Base-by-base conservation (phyloP, 2,888 invertebrate genomes). In the Ashinkailepas kermadecensis region DNA sequence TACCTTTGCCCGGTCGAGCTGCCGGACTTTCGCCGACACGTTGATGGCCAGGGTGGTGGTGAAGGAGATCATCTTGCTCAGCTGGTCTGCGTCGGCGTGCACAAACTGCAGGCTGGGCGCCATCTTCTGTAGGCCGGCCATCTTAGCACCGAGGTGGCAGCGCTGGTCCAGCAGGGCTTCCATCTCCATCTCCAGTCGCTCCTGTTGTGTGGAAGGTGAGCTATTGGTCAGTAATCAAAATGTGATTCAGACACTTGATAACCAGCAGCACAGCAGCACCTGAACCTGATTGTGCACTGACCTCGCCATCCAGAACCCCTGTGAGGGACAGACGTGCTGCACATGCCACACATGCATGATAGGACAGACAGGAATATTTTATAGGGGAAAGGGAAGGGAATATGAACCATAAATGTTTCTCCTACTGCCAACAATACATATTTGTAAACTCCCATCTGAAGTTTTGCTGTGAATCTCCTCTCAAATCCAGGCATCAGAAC, bases 1-100 rank as follows among this genome's bases (percentile, higher is more conserved):
- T 89, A 95, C 95, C 88, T 96, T 93, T 0, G 97, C 97, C 82
- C 94, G 89, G 89, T 99, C 99, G 78, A 99, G 88, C 82, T 95
- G 94, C 15, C 97, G 91, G 23, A 99, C 98, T 92, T 97, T 98
- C 56, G 95, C 94, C 86, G 96, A 97, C 81, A 99, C 98, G 87
- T 95, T 95, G 86, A 95, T 94, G 0, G 97, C 97, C 80, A 97
- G 89, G 57, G 91, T 90, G 11, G 97, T 95, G 0, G 98, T 97
- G 86, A 92, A 92, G 62, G 92, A 91, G 62, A 99, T 95, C 90
- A 96, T 96, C 82, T 91, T 91, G 8, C 93, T 92, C 59, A 99
- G 91, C 84, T 93, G 92, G 84, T 93, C 92, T 4, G 96, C 92
- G 87, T 96, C 95, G 0, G 89, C 89, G 86, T 92, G 92, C 21